Percentiles rank a stretch among this genome's conserved stretches.
phyloP scores from a whole-genome alignment of 2,888 invertebrate genomes.

The Papilio elwesi region DNA sequence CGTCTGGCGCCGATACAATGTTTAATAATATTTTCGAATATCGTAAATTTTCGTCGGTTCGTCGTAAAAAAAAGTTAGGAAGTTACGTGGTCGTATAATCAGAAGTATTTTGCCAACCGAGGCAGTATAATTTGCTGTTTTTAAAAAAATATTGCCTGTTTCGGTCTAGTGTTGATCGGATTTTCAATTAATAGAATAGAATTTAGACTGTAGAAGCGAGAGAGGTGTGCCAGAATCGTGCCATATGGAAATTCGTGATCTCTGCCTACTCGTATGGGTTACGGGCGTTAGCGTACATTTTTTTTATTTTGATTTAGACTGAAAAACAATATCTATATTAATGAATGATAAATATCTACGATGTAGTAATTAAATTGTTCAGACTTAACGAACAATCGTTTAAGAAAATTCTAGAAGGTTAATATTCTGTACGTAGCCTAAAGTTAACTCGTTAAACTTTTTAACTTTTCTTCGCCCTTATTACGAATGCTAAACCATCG shows the following conservation, averaged over 20 bases:
- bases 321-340: background rate
- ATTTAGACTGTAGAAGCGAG: too few relatives aligned
- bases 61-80: background rate
- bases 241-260: too few relatives aligned
- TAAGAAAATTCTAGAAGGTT: constrained; percentile 1
- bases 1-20: background rate
- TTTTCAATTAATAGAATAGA: background rate
- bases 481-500: constrained; percentile 12
- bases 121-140: background rate
- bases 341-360: background rate
- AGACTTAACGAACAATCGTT: background rate
- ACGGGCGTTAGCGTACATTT: too few relatives aligned
- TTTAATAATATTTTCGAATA: background rate
- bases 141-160: background rate
- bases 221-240: too few relatives aligned
- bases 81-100: background rate
- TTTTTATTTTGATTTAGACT: too few relatives aligned
- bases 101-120: background rate
- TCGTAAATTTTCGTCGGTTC: background rate
- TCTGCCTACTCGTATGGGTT: too few relatives aligned
- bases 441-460: constrained; percentile 6
- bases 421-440: background rate
- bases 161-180: background rate
- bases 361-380: background rate
- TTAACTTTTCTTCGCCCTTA: background rate